phyloP scores from a whole-genome alignment of 2,113 vertebrate genomes.

The Ardeotis arabs region DNA sequence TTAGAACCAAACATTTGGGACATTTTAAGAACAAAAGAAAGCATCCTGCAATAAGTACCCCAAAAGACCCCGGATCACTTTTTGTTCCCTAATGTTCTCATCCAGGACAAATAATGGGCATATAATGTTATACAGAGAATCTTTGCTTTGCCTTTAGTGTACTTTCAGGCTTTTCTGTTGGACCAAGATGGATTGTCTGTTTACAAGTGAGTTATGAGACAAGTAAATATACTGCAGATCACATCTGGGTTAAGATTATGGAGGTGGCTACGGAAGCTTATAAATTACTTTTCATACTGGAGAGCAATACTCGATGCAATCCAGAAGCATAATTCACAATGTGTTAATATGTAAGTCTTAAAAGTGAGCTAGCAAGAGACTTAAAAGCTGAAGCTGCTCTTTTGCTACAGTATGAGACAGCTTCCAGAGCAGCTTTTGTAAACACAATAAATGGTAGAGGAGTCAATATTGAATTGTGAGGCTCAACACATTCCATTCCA shows the following conservation, averaged over 20 bases:
- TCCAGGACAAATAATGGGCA: not conserved
- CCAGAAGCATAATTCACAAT: constrained; percentile 26
- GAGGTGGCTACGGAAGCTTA: not conserved
- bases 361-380: constrained; percentile 50
- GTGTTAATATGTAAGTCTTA: constrained; percentile 43
- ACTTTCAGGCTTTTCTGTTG: not conserved
- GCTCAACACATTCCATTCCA: not conserved
- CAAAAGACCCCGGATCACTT: not conserved
- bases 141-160: not conserved
- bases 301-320: not conserved
- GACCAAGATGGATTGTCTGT: not conserved
- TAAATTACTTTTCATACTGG: not conserved
- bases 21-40: not conserved
- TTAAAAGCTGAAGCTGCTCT: constrained; percentile 28
- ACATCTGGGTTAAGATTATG: not conserved
- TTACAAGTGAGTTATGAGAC: constrained; percentile 8
- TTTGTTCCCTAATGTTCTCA: not conserved
- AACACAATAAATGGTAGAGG: not conserved
- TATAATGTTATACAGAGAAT: not conserved
- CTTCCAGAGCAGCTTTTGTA: constrained; percentile 31
- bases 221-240: constrained; percentile 3
- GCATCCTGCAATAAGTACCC: not conserved
- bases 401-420: constrained; percentile 19
- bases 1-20: not conserved
- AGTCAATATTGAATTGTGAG: constrained; percentile 1